phyloP scores from a whole-genome alignment of 2,888 invertebrate genomes.

The Opisthograptis luteolata region DNA sequence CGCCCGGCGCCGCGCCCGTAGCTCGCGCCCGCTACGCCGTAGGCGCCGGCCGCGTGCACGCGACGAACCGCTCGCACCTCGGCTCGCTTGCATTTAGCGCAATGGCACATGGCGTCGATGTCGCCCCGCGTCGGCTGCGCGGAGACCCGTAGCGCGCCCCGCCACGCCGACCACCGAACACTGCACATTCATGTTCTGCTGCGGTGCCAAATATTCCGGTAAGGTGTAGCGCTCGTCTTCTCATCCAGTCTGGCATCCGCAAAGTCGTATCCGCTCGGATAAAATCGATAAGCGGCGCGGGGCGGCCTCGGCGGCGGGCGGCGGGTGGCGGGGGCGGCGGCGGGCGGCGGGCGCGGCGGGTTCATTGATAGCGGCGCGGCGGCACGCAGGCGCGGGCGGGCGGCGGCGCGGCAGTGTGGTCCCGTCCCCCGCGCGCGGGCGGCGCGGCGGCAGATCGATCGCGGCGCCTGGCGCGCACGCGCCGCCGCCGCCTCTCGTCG shows the following conservation, averaged over 20 bases:
- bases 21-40: conserved; percentile 7
- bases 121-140: no score
- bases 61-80: conserved; percentile 1
- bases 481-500: conserved; percentile 56
- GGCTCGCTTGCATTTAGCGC: background rate
- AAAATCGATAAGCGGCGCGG: conserved; percentile 26
- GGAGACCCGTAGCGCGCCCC: background rate
- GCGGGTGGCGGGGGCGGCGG: conserved; percentile 37
- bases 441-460: conserved; percentile 61
- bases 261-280: conserved; percentile 9
- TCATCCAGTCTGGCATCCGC: conserved; percentile 7
- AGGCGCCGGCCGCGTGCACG: background rate
- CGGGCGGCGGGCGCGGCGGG: conserved; percentile 36
- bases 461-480: conserved; percentile 60
- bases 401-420: conserved; percentile 40
- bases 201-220: background rate
- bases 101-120: no score
- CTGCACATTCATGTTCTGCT: background rate
- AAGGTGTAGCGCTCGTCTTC: background rate
- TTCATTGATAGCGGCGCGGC: conserved; percentile 34
- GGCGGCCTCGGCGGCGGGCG: conserved; percentile 38
- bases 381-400: conserved; percentile 38
- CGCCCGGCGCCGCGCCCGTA: conserved; percentile 1
- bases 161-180: background rate
- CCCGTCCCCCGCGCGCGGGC: conserved; percentile 39